Percentiles rank a stretch among this genome's conserved stretches.
Conservation (phyloP, 2,113 vertebrate genomes). For the Phoenicopterus ruber region DNA sequence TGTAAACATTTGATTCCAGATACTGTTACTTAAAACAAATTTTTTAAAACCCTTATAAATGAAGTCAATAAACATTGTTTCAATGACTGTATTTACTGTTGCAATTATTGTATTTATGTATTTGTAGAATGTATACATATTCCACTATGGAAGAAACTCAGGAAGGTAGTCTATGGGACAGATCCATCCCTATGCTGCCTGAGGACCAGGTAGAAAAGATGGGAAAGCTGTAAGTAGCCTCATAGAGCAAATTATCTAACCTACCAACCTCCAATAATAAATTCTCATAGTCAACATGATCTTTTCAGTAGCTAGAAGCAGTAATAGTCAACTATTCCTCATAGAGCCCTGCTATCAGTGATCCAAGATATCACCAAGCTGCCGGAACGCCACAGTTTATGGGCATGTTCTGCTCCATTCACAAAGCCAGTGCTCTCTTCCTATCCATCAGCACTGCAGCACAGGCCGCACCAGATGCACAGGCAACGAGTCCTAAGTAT, state of each 20-base stretch:
- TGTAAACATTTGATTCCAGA: neutral
- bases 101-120: neutral
- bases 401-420: neutral
- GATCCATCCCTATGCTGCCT: neutral
- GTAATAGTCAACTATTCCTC: neutral
- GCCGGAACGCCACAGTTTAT: neutral
- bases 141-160: neutral
- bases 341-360: neutral
- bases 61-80: neutral
- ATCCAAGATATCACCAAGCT: neutral
- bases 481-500: neutral
- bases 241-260: neutral
- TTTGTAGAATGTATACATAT: neutral
- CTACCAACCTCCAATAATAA: accelerated
- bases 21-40: neutral
- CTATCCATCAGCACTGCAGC: neutral
- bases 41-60: neutral
- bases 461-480: neutral
- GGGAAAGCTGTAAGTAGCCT: neutral
- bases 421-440: neutral
- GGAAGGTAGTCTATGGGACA: neutral
- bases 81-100: neutral
- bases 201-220: neutral
- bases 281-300: neutral
- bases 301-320: neutral